A percentile compares a stretch with the other conserved stretches of the same genome.
Conservation (phyloP, 2,888 invertebrate species). For the Plusia festucae region DNA sequence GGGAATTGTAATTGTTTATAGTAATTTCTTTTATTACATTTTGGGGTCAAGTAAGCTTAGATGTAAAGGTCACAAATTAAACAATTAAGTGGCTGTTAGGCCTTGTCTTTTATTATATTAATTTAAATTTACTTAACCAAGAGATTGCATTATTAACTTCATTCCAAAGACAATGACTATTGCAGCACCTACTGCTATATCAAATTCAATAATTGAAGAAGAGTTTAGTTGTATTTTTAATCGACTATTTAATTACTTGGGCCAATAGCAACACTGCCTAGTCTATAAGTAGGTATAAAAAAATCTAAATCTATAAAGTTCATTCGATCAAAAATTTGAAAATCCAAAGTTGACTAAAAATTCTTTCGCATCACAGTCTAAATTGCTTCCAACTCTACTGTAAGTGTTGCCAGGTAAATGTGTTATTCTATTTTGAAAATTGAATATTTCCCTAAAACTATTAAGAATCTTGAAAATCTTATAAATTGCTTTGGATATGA, state of each 20-base stretch:
- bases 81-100: slow-evolving; percentile 24
- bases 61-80: slow-evolving; percentile 10
- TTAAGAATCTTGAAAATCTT: slow-evolving; percentile 18
- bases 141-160: slow-evolving; percentile 21
- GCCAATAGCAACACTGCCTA: slow-evolving; percentile 29
- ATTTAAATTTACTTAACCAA: slow-evolving; percentile 34
- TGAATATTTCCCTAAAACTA: slow-evolving; percentile 26
- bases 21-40: slow-evolving; percentile 12
- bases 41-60: slow-evolving; percentile 25
- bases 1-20: not conserved
- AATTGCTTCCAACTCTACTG: slow-evolving; percentile 51
- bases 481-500: slow-evolving; percentile 20
- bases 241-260: slow-evolving; percentile 14
- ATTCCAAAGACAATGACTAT: slow-evolving; percentile 43
- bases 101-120: slow-evolving; percentile 22
- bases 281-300: slow-evolving; percentile 41
- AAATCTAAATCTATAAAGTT: slow-evolving; percentile 51
- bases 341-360: slow-evolving; percentile 49
- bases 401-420: slow-evolving; percentile 37
- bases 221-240: slow-evolving; percentile 1
- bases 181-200: slow-evolving; percentile 9
- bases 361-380: slow-evolving; percentile 57
- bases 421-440: slow-evolving; percentile 27
- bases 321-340: slow-evolving; percentile 54
- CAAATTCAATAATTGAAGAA: slow-evolving; percentile 8